phyloP scores from a whole-genome alignment of 2,888 invertebrate genomes.

The Diachrysia chrysitis region DNA sequence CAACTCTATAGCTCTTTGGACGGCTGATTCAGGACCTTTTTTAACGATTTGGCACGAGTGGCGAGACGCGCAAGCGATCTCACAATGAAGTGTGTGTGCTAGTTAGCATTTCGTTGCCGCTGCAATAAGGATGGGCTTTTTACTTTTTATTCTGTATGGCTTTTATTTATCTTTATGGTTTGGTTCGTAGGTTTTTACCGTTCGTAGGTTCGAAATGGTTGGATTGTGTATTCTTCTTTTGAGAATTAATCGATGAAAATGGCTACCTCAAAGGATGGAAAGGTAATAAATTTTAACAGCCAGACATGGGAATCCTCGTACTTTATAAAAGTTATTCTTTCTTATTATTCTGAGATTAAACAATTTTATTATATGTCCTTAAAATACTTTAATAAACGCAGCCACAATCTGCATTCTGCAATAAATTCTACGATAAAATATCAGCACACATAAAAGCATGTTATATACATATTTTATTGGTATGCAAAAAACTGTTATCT shows the following conservation, averaged over 20 bases:
- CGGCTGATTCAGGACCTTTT: conserved; percentile 53
- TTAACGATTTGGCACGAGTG: conserved; percentile 51
- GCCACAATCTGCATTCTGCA: no score
- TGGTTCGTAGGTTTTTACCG: background rate
- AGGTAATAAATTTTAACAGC: no score
- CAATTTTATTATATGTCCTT: no score
- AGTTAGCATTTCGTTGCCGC: conserved; percentile 44
- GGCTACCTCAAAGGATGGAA: no score
- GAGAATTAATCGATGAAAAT: background rate
- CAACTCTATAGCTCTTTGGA: conserved; percentile 43
- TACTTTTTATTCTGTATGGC: conserved; percentile 6
- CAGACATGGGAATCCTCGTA: no score
- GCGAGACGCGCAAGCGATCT: conserved; percentile 35
- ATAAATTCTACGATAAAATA: no score
- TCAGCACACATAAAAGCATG: no score
- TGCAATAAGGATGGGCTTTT: conserved; percentile 32
- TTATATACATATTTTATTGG: background rate
- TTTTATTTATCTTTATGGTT: conserved; percentile 15
- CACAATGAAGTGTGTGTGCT: conserved; percentile 50
- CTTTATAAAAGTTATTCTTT: no score
- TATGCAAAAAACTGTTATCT: no score
- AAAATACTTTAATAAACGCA: no score
- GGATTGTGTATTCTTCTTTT: background rate
- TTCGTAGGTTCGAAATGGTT: background rate
- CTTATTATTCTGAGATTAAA: no score